These are phyloP conservation scores for Eupleurogrammus muticus DNA, from an alignment of 2,797 vertebrate species.

Conservation along the genomic window DNA sequence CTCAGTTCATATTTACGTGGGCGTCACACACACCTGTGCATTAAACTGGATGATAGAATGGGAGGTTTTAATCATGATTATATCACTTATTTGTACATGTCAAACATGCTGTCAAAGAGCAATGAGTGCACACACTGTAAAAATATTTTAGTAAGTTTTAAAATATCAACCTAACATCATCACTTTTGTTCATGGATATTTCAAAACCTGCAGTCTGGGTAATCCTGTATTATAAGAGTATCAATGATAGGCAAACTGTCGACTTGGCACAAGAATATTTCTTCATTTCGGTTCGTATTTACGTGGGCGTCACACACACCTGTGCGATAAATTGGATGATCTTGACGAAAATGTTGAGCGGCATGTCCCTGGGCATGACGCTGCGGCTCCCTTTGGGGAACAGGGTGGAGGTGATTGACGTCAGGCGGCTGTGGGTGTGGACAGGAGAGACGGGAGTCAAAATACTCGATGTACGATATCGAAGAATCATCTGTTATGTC, in stretches of 20 bases:
- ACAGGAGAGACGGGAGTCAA: background rate
- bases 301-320: conserved; percentile 75
- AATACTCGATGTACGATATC: background rate
- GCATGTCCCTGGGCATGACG: conserved; percentile 98
- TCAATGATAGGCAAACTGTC: background rate
- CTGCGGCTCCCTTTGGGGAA: conserved; percentile 98
- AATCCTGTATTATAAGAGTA: no score
- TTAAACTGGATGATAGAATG: no score
- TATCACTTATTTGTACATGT: background rate
- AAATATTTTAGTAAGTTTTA: background rate
- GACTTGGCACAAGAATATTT: background rate
- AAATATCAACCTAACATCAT: no score
- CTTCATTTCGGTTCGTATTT: conserved; percentile 2
- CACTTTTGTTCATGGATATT: no score
- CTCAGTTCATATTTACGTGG: no score
- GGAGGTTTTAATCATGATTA: conserved; percentile 1
- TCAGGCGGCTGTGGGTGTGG: conserved; percentile 90
- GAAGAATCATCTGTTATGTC: background rate
- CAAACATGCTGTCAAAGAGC: background rate
- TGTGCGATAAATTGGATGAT: conserved; percentile 99
- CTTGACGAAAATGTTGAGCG: conserved; percentile 99
- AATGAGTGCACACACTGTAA: background rate
- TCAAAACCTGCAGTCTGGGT: no score
- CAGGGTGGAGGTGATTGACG: conserved; percentile 96
- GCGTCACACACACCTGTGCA: no score